A percentile compares a stretch with the other conserved stretches of the same genome.
Conservation (phyloP, 2,797 vertebrate genomes). For the Ataeniobius toweri region DNA sequence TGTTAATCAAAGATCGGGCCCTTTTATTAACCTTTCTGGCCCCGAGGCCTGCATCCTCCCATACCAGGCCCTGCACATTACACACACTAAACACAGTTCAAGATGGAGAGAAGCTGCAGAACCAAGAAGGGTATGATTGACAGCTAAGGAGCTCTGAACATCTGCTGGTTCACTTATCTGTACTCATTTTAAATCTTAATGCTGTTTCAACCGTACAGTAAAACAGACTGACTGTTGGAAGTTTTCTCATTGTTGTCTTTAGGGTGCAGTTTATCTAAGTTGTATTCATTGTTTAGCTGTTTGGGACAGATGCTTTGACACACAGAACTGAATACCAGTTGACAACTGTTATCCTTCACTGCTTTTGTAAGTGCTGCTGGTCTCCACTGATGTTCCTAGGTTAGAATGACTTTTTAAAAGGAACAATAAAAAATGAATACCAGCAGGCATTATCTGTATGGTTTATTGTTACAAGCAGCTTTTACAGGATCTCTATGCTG, state of each 20-base stretch:
- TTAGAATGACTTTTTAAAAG: no score
- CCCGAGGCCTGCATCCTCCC: background rate
- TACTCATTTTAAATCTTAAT: background rate
- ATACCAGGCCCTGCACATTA: background rate
- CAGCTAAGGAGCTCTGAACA: conserved; percentile 4
- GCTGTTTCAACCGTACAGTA: background rate
- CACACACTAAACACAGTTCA: background rate
- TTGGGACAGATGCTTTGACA: background rate
- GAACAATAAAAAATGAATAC: no score
- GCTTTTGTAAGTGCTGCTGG: background rate
- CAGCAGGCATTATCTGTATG: no score
- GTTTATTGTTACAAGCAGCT: no score
- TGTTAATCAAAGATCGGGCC: no score
- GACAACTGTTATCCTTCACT: background rate
- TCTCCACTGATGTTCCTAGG: background rate
- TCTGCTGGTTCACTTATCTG: conserved; percentile 1
- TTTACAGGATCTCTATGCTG: no score
- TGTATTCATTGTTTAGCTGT: background rate
- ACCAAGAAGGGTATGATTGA: background rate
- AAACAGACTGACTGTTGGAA: background rate
- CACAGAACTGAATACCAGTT: background rate
- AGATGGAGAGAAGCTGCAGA: background rate
- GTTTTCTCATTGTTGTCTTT: background rate
- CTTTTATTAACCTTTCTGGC: no score
- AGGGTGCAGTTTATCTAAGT: background rate